Percentiles rank a stretch among this genome's conserved stretches.
phyloP scores from a whole-genome alignment of 2,888 invertebrate species.

The Tipula helvola region DNA sequence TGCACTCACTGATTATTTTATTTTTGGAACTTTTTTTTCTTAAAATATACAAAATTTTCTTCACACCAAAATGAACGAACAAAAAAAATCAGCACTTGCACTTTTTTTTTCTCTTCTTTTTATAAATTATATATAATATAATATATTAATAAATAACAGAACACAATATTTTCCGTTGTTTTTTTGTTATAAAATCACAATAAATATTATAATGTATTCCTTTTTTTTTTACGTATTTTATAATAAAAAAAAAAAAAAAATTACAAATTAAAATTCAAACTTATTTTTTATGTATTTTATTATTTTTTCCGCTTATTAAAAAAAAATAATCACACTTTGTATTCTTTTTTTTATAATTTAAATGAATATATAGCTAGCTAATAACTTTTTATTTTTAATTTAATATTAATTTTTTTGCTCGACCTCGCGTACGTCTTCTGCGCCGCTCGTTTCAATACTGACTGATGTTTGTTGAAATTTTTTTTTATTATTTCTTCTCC shows the following conservation, averaged over 20 bases:
- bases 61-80: background rate
- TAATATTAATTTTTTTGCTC: background rate
- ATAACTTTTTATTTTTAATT: background rate
- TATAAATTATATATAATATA: background rate
- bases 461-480: background rate
- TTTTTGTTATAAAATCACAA: background rate
- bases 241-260: background rate
- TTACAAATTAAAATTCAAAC: slow-evolving; percentile 6
- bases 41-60: background rate
- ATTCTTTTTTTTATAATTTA: background rate
- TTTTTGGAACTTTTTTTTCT: slow-evolving; percentile 6
- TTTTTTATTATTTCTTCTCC: slow-evolving; percentile 8
- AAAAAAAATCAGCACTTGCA: slow-evolving; percentile 10
- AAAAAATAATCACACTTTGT: slow-evolving; percentile 7
- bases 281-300: background rate
- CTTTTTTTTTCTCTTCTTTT: background rate
- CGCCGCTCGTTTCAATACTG: slow-evolving; percentile 12
- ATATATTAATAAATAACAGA: background rate
- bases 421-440: slow-evolving; percentile 10
- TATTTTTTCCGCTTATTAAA: background rate
- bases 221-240: background rate
- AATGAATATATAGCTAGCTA: background rate
- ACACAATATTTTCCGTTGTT: background rate
- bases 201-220: background rate
- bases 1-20: background rate